Evolutionary conservation across 2,888 invertebrate genomes (phyloP), one percentile per base, ranked within the genome.

Genomic region (Coelopa pilipes): DNA sequence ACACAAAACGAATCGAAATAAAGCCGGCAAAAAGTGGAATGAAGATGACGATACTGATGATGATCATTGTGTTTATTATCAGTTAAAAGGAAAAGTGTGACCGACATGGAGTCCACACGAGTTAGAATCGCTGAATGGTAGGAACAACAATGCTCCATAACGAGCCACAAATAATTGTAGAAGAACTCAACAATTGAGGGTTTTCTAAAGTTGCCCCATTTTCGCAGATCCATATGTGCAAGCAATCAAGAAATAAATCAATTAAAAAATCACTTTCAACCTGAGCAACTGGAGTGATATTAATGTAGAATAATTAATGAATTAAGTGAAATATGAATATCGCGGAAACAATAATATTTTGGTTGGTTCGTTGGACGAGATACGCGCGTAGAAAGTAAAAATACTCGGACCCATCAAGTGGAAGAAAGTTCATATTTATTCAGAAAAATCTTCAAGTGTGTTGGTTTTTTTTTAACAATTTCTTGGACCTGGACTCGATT

Each of bases 321-420:
- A 34, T 34, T 59, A 21, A 59, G 17, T 15, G 12, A 59, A 21
- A 21, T 21, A 21, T 21, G 24, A 59, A 34, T 62, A 62, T 3
- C 13, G 34, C n/a, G 10, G 12, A 66, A 49, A 66, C 0, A 66
- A 50, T 21, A 19, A 66, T 50, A 11, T 15, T 15, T 13, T 13
- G 19, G 21, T 24, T n/a, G n/a, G 19, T 19, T 15, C 46, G 15
- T 12, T 9, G 9, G 17, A 47, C 17, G 46, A 50, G 50, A 66
- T 66, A 12, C 24, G 21, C 66, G 13, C 11, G 24, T 50, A 70
- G 70, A 62, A 70, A 70, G 70, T 62, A 70, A 70, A 70, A 70
- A 70, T 19, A 19, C n/a, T 34, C 34, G 34, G 34, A 34, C 34
- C 34, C 34, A 34, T 62, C 15, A 62, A 62, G 70, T 60, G 24